A percentile compares a stretch with the other conserved stretches of the same genome.
These are phyloP conservation scores for Automeris io DNA, from an alignment of 2,888 invertebrate genomes.

Conservation along the genomic window DNA sequence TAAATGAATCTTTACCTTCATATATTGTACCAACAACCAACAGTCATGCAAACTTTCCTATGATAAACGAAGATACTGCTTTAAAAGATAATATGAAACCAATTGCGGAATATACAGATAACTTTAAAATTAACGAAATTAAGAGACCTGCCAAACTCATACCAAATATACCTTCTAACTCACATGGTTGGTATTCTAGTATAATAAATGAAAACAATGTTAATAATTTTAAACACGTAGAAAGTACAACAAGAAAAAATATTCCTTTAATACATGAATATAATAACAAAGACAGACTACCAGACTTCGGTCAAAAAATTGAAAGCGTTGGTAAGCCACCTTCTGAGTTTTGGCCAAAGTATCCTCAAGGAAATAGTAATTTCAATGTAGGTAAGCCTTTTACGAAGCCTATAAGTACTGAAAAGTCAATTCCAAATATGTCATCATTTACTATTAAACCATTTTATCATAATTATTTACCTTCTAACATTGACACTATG, in stretches of 20 bases:
- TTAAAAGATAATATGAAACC: slow-evolving; percentile 24
- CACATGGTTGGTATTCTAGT: slow-evolving; percentile 70
- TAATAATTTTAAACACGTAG: slow-evolving; percentile 46
- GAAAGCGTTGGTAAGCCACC: slow-evolving; percentile 59
- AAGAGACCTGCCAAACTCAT: slow-evolving; percentile 54
- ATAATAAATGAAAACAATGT: slow-evolving; percentile 50
- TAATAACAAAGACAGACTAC: slow-evolving; percentile 37
- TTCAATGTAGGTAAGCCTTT: slow-evolving; percentile 59
- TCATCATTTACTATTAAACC: slow-evolving; percentile 37
- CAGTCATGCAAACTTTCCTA: slow-evolving; percentile 71
- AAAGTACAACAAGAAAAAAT: slow-evolving; percentile 56
- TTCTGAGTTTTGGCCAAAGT: slow-evolving; percentile 48
- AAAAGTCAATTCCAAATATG: slow-evolving; percentile 25
- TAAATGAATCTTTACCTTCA: slow-evolving; percentile 16
- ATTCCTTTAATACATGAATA: slow-evolving; percentile 57
- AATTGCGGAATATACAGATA: slow-evolving; percentile 37
- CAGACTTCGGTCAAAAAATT: slow-evolving; percentile 60
- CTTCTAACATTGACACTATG: slow-evolving; percentile 43
- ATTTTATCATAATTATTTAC: slow-evolving; percentile 49
- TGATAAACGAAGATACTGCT: slow-evolving; percentile 45
- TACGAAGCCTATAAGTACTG: slow-evolving; percentile 38
- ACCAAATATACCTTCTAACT: slow-evolving; percentile 59
- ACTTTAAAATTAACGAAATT: slow-evolving; percentile 30
- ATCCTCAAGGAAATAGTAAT: slow-evolving; percentile 28
- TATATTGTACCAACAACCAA: slow-evolving; percentile 40